Conservation (phyloP, 1,140 invertebrate species). For the Araneus ventricosus region DNA sequence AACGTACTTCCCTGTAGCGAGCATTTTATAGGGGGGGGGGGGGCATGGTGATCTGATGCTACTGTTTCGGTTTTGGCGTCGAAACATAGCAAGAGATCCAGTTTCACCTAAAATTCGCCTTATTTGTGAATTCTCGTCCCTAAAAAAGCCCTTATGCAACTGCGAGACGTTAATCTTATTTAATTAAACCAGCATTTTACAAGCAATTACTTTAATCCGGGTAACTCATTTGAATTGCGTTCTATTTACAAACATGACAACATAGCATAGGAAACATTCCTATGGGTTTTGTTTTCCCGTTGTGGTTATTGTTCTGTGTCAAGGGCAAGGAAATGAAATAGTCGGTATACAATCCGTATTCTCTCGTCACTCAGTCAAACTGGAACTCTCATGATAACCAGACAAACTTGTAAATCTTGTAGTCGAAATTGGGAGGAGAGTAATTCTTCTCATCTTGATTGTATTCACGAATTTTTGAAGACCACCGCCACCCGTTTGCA, state of each 20-base stretch:
- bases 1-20: no score
- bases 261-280: not conserved
- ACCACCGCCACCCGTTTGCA: not conserved
- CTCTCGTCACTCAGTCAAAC: not conserved
- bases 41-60: no score
- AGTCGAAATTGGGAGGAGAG: not conserved
- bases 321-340: not conserved
- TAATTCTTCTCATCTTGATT: not conserved
- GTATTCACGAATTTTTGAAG: not conserved
- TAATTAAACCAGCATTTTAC: no score
- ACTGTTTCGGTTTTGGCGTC: no score
- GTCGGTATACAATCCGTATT: not conserved
- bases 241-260: constrained; percentile 18
- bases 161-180: no score
- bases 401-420: constrained; percentile 53
- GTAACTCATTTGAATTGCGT: not conserved
- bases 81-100: no score
- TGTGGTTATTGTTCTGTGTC: not conserved
- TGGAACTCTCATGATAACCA: constrained; percentile 6
- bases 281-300: not conserved
- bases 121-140: no score
- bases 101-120: no score
- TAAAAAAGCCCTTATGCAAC: no score
- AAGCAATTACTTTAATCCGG: not conserved
- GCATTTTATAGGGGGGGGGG: no score